phyloP scores from a whole-genome alignment of 2,113 vertebrate species.

The Pipra filicauda region DNA sequence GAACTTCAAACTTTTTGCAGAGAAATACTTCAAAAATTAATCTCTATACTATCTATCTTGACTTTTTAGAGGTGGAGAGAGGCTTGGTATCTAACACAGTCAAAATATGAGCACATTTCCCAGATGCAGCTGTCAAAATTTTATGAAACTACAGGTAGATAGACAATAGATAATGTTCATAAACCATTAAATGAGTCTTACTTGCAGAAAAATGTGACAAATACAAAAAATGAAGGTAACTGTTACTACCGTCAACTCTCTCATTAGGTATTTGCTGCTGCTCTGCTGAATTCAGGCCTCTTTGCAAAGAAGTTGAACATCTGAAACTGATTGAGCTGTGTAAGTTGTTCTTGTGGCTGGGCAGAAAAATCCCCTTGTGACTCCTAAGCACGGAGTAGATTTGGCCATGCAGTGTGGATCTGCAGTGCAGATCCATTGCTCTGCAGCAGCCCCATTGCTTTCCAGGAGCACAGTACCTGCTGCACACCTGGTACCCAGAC shows the following conservation, averaged over 20 bases:
- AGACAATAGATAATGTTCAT: neutral
- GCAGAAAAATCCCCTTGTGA: neutral
- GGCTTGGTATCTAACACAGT: neutral
- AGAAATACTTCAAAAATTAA: neutral
- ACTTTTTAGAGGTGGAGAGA: neutral
- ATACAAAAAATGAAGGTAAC: neutral
- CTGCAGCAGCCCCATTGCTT: neutral
- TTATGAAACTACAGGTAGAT: neutral
- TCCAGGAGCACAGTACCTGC: neutral
- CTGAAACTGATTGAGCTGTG: neutral
- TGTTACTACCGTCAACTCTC: fast-evolving
- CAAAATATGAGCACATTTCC: neutral
- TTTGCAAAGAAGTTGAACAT: neutral
- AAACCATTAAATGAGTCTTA: neutral
- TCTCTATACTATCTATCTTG: neutral
- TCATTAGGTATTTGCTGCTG: neutral
- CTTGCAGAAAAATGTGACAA: neutral
- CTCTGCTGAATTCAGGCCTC: neutral
- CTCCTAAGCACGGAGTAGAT: neutral
- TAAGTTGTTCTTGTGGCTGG: neutral
- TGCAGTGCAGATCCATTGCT: neutral
- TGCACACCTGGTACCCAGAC: neutral
- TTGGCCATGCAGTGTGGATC: neutral
- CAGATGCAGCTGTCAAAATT: neutral
- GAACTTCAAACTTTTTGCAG: neutral